A percentile compares a stretch with the other conserved stretches of the same genome.
These are phyloP conservation scores for Piprites chloris DNA, from an alignment of 2,113 vertebrate genomes.

Conservation along the genomic window DNA sequence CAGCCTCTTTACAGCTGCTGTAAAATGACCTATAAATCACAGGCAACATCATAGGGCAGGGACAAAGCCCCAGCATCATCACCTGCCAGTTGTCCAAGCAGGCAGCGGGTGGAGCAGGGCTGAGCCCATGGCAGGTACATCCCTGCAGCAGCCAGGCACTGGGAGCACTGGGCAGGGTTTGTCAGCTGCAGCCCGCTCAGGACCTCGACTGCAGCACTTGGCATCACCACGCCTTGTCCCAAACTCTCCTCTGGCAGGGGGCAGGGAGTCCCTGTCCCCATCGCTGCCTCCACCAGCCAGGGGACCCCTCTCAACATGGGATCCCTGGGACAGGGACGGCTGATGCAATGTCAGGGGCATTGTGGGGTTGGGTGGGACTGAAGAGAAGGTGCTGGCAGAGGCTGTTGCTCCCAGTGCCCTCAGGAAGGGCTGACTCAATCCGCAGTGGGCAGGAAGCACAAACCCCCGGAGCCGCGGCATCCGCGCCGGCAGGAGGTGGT, in stretches of 20 bases:
- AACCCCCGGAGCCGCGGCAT: neutral
- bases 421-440: neutral
- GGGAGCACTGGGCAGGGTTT: neutral
- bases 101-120: neutral
- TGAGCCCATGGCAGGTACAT: neutral
- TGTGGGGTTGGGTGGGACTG: fast-evolving
- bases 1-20: constrained; percentile 69
- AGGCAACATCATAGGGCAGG: constrained; percentile 20
- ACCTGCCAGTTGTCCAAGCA: constrained; percentile 15
- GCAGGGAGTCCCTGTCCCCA: neutral
- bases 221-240: neutral
- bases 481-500: constrained; percentile 20
- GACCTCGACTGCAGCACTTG: neutral
- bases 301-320: fast-evolving
- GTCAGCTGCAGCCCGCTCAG: fast-evolving
- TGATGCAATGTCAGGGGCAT: fast-evolving
- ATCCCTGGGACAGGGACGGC: fast-evolving
- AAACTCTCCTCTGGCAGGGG: neutral
- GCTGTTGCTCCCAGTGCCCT: neutral
- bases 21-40: constrained; percentile 65
- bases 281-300: neutral
- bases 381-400: neutral
- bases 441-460: neutral
- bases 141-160: neutral
- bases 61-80: constrained; percentile 2